Percentiles rank a stretch among this genome's conserved stretches.
Conservation (phyloP, 1,140 invertebrate species). For the Lucilia sericata region DNA sequence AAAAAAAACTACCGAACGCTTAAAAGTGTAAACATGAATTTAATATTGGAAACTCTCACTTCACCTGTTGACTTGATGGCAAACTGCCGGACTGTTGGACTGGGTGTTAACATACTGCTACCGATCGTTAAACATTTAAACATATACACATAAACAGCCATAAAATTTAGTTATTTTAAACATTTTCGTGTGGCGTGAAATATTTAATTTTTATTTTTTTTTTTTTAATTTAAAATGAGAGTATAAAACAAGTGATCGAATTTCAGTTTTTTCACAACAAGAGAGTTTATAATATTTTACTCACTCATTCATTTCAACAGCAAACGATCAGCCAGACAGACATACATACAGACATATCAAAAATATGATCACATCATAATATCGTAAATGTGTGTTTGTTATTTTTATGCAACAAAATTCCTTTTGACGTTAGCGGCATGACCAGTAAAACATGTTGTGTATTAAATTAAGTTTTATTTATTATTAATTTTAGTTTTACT, state of each 20-base stretch:
- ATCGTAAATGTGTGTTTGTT: no score
- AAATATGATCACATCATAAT: no score
- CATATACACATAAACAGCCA: no score
- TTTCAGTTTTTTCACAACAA: not conserved
- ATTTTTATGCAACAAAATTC: not conserved
- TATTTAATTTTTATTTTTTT: not conserved
- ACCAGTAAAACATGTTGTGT: not conserved
- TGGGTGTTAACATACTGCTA: no score
- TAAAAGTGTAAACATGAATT: not conserved
- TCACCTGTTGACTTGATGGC: not conserved
- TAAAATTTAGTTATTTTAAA: no score
- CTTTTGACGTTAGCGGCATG: not conserved
- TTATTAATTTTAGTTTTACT: no score
- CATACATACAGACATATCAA: no score
- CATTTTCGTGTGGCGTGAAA: no score
- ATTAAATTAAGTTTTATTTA: not conserved
- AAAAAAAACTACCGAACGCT: not conserved
- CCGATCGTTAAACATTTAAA: no score
- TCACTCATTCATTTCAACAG: not conserved
- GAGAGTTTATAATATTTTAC: not conserved
- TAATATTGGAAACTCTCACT: not conserved
- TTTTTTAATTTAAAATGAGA: not conserved
- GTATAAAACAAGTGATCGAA: conserved; percentile 11
- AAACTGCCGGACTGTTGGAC: no score
- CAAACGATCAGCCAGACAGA: no score